A percentile compares a stretch with the other conserved stretches of the same genome.
These are phyloP conservation scores for Epirrhoe alternata DNA, from an alignment of 2,888 invertebrate genomes.

Conservation along the genomic window DNA sequence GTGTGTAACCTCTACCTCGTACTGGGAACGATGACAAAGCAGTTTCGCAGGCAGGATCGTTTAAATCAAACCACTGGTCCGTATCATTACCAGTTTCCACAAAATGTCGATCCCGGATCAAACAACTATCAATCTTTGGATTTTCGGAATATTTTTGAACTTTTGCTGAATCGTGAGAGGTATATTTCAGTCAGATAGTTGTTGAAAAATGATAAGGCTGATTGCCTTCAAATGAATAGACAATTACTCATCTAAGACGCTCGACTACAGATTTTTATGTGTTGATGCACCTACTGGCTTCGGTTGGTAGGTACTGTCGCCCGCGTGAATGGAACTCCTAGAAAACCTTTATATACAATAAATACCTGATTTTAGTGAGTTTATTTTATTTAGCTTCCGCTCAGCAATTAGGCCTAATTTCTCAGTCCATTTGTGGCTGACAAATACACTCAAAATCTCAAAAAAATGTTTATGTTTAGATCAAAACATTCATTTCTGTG, in stretches of 20 bases:
- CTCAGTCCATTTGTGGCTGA: too few relatives aligned
- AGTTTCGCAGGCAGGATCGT: constrained; percentile 52
- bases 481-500: too few relatives aligned
- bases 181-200: not conserved
- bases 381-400: too few relatives aligned
- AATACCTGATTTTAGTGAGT: too few relatives aligned
- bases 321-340: too few relatives aligned
- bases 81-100: constrained; percentile 63
- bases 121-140: constrained; percentile 57
- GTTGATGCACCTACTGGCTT: too few relatives aligned
- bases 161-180: constrained; percentile 10
- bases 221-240: not conserved
- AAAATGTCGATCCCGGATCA: constrained; percentile 56
- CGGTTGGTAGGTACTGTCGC: too few relatives aligned
- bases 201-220: not conserved
- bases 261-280: not conserved
- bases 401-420: too few relatives aligned
- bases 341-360: too few relatives aligned
- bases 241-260: not conserved
- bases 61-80: constrained; percentile 64
- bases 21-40: constrained; percentile 49
- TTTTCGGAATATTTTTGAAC: constrained; percentile 48
- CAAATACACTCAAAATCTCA: too few relatives aligned
- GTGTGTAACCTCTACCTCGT: constrained; percentile 7
- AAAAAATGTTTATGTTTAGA: too few relatives aligned